Base-by-base conservation (phyloP, 2,888 invertebrate genomes). In the Augochlorella aurata region DNA sequence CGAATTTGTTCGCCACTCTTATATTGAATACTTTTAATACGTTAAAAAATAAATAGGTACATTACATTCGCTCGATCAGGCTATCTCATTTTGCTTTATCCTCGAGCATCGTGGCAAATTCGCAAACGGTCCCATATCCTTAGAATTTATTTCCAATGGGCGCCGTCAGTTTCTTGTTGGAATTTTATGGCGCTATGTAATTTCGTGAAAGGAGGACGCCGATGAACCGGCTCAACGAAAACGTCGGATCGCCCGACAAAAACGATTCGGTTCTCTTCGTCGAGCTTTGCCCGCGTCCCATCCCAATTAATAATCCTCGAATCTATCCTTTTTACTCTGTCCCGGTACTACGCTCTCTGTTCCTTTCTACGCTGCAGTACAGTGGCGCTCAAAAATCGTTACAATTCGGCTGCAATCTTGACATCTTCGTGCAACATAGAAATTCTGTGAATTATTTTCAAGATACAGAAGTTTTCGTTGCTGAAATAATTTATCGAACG, bases 301-400 rank as follows among this genome's bases (percentile, higher is more conserved):
- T 61, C 38, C 47, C 45, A 61, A 75, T 75, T 68, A 75, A 69
- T 50, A 45, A 67, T 58, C 18, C 52, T 67, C 47, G 54, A 45
- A 71, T 29, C 14, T 21, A 52, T n/a, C 8, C 61, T 61, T 61
- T 61, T 29, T 29, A n/a, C 16, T 12, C 8, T n/a, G 14, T n/a
- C 38, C 24, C 73, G 47, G 24, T 47, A 61, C 8, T n/a, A n/a
- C n/a, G n/a, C n/a, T n/a, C n/a, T n/a, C n/a, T n/a, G n/a, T n/a
- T 29, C 61, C 16, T 66, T 38, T 76, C 71, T 54, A n/a, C 5
- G 18, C 21, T 29, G 18, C 16, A 4, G 50, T 45, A 44, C 58
- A 18, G 18, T 9, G 38, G 0, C 63, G 63, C 18, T 63, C 29
- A 38, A 63, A 38, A 63, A 63, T 63, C 38, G 38, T 7, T 38